These are phyloP conservation scores for Upupa epops DNA, from an alignment of 2,113 vertebrate species.

Conservation along the genomic window DNA sequence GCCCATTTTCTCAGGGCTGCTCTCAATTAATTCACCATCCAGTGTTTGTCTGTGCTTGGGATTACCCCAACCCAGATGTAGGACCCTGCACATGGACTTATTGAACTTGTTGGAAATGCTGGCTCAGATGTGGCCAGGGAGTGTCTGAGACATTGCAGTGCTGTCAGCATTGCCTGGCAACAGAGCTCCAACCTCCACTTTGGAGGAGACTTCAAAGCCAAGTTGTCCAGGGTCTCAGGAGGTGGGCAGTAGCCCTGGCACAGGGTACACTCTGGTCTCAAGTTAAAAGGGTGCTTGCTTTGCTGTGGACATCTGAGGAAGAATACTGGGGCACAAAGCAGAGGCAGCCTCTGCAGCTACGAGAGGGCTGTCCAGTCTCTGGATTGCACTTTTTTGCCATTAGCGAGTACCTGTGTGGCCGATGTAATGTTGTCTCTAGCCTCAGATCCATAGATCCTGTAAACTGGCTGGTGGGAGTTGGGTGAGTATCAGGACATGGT, in stretches of 20 bases:
- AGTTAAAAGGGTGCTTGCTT: fast-evolving
- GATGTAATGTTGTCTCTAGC: fast-evolving
- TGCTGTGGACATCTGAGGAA: too few relatives aligned
- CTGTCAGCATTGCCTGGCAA: background rate
- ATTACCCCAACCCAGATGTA: too few relatives aligned
- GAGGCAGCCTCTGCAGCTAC: background rate
- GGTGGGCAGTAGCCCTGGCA: background rate
- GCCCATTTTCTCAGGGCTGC: too few relatives aligned
- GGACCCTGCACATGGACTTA: too few relatives aligned
- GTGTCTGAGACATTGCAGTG: fast-evolving
- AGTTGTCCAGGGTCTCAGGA: background rate
- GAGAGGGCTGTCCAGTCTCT: conserved; percentile 27
- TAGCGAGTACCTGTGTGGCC: fast-evolving
- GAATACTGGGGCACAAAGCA: background rate
- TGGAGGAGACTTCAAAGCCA: fast-evolving
- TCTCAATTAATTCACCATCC: too few relatives aligned
- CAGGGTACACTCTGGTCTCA: background rate
- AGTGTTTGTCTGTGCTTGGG: too few relatives aligned
- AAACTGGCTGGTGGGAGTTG: background rate
- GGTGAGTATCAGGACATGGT: background rate
- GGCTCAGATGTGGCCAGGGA: background rate
- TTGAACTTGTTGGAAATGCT: background rate
- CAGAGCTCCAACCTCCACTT: background rate
- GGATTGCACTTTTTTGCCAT: background rate
- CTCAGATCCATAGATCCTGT: fast-evolving